Base-by-base conservation (phyloP, 2,797 vertebrate species). In the Erethizon dorsatum region DNA sequence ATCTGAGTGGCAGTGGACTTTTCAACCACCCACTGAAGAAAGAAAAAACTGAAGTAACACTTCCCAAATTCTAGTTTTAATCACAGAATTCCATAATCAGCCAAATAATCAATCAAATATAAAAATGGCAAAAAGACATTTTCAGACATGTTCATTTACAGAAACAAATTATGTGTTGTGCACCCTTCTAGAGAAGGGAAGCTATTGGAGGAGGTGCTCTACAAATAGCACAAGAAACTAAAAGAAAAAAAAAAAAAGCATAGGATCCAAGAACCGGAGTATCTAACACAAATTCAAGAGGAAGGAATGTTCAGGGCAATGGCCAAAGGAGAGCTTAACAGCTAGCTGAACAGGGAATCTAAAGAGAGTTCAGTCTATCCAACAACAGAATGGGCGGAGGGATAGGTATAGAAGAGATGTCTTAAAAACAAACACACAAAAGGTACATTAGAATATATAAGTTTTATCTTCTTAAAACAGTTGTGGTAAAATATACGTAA, bases 11-110 rank as follows among this genome's bases (percentile, higher is more conserved):
- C 56, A 54, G 9, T 26, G 1, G 33, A 90, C 26, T 89, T 94
- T 93, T 57, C 79, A 93, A 54, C 1, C 15, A 86, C n/a, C 14
- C 1, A 67, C 28, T 54, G 3, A 90, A 94, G 14, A 54, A 90
- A 85, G 6, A 47, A 77, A 94, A 59, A 10, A 73, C 52, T 26
- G 79, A 90, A 78, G 26, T 77, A 57, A 37, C n/a, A 69, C 59
- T 90, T 67, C 37, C 17, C 61, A 91, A 94, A 83, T 57, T 56
- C 37, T 50, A 52, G 28, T 59, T 95, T 92, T 13, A 41, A 88
- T 84, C 15, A n/a, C 61, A 97, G 52, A 96, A 84, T 84, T 86
- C 31, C 52, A 90, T 45, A 56, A 61, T 52, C 13, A 37, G 10
- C 14, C 5, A 54, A 57, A 89, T 57, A 33, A 86, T 5, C 33